Base-by-base conservation (phyloP, 2,888 invertebrate genomes). In the Stratiomys singularior region DNA sequence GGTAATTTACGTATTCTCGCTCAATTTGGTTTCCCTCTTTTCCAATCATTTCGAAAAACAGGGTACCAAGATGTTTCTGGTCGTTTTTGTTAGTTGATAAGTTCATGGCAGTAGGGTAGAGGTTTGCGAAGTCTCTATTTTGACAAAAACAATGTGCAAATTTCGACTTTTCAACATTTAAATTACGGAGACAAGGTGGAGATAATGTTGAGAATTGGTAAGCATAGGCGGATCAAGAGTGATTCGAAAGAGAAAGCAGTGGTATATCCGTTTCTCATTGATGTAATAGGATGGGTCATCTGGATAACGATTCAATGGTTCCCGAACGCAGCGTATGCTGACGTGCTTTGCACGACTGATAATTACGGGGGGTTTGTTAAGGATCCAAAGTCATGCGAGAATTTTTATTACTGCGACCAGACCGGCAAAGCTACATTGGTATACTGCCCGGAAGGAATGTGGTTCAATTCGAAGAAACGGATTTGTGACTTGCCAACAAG, bases 371-470 rank as follows among this genome's bases (percentile, higher is more conserved):
- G 83, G 25, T 86, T 86, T 78, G 83, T 86, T 21, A 80, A 81
- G 78, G 84, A 86, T 77, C 81, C 83, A 0, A 81, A 82, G 18
- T 82, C 84, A 21, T 86, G 86, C 63, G 83, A 83, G 9, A 80
- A 83, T 76, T 86, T 86, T 77, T 86, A 83, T 78, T 82, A 84
- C 56, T 86, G 86, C 76, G 82, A 82, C 37, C 82, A 84, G 1
- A 81, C 83, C 23, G 84, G 83, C 0, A 80, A 81, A 30, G 83
- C 84, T 0, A 82, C 85, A 25, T 77, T 82, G 30, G 86, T 86
- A 1, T 82, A 83, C 15, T 86, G 86, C 63, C 86, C 86, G 0
- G 80, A 80, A 1, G 85, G 84, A 9, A 86, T 86, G 86, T 82
- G 86, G 11, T 86, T 86, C 79, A 87, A 86, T 80, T 78, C 83